Base-by-base conservation (phyloP, 2,797 vertebrate species). In the Xiphophorus birchmanni region DNA sequence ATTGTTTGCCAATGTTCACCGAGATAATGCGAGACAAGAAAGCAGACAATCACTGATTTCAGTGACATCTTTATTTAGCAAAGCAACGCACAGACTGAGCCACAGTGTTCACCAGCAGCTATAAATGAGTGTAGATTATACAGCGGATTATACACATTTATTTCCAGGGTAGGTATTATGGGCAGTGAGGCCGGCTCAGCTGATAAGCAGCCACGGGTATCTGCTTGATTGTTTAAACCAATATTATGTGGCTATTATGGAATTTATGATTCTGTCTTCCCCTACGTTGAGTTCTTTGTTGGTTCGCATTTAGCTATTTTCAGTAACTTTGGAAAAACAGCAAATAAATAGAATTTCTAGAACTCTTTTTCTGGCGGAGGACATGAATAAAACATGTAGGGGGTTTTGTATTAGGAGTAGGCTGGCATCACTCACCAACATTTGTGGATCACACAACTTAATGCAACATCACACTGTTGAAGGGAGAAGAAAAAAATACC, bases 111-210 rank as follows among this genome's bases (percentile, higher is more conserved):
- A 60, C 44, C 86, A 80, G 77, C 82, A 79, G 84, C 77, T 80
- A 73, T 88, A 80, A 84, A 88, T 89, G 81, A 87, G 65, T 79
- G 69, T 47, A 82, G 82, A 89, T 92, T 88, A 90, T 82, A 81
- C 75, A 58, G 32, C 47, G 84, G 67, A 83, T n/a, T n/a, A n/a
- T n/a, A n/a, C n/a, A n/a, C n/a, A n/a, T 87, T 91, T 82, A 18
- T 75, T 80, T 86, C 73, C 73, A 81, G 52, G 60, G 42, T n/a
- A 84, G 77, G 74, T 80, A 78, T 82, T 75, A 65, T 40, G 26
- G 74, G 15, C 32, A 77, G 50, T 76, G 76, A 58, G n/a, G 84
- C 69, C 47, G n/a, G 29, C 80, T 74, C 37, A 73, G 42, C 73
- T 79, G 77, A 77, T 80, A 69, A 79, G 76, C 48, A 60, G 47